These are phyloP conservation scores for Oscheius sp. DNA, from an alignment of 2,888 invertebrate genomes.

Conservation along the genomic window DNA sequence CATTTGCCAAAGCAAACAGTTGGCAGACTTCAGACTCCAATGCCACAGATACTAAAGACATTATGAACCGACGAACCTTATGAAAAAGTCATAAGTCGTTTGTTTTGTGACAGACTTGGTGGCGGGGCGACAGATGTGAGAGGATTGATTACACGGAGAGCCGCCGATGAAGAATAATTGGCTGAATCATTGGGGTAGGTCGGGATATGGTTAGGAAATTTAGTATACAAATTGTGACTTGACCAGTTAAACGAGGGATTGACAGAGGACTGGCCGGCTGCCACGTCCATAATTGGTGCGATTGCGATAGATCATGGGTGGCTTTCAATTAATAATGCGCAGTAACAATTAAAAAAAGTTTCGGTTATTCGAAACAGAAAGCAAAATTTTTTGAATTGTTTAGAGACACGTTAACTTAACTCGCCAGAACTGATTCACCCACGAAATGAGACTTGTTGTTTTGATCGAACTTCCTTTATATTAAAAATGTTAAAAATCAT, in stretches of 20 bases:
- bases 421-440: too few species aligned
- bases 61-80: too few species aligned
- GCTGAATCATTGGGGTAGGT: conserved; percentile 20
- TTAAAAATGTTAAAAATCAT: too few species aligned
- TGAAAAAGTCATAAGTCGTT: conserved; percentile 20
- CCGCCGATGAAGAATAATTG: conserved; percentile 27
- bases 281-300: conserved; percentile 21
- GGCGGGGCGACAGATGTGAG: conserved; percentile 27
- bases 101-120: conserved; percentile 25
- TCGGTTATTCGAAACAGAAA: too few species aligned
- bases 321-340: conserved; percentile 6
- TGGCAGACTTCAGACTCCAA: too few species aligned
- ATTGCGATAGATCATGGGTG: conserved; percentile 8
- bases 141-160: conserved; percentile 28
- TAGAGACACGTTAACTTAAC: too few species aligned
- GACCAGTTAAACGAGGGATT: conserved; percentile 6
- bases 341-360: too few species aligned
- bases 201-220: not conserved
- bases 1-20: not conserved
- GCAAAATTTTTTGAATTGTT: too few species aligned
- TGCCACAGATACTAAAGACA: too few species aligned
- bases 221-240: not conserved
- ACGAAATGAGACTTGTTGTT: too few species aligned
- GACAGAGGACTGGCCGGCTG: conserved; percentile 8
- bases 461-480: too few species aligned